Percentiles rank a stretch among this genome's conserved stretches.
phyloP scores from a whole-genome alignment of 2,888 invertebrate species.

The Ceraclea dissimilis region DNA sequence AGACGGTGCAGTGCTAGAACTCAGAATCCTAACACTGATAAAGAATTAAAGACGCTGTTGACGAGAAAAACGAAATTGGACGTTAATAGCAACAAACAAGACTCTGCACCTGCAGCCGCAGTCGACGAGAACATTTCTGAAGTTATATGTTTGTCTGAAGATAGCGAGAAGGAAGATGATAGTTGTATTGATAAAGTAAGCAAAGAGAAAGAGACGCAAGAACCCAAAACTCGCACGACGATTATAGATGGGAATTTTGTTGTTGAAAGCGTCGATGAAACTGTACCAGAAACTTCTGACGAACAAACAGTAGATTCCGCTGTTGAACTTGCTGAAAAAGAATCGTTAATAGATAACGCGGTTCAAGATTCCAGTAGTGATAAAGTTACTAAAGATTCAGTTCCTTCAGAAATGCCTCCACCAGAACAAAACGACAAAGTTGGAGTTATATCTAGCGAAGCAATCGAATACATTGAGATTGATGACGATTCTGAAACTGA shows the following conservation, averaged over 20 bases:
- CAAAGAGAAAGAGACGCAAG: neutral
- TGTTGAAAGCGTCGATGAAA: neutral
- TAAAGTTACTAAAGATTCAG: neutral
- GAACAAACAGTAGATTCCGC: constrained; percentile 1
- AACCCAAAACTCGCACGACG: no score
- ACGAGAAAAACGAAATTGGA: neutral
- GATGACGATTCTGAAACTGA: constrained; percentile 1
- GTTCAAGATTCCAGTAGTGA: neutral
- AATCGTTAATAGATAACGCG: neutral
- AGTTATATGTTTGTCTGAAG: constrained; percentile 8
- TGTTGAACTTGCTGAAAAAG: constrained; percentile 3
- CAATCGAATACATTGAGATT: neutral
- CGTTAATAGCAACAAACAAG: neutral
- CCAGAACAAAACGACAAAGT: no score
- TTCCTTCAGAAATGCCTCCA: no score
- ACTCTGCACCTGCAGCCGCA: neutral
- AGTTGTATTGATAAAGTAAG: neutral
- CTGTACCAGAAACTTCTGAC: neutral
- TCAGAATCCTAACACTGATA: neutral
- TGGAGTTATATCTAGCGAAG: no score
- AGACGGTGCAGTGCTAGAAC: neutral
- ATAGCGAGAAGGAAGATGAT: constrained; percentile 8
- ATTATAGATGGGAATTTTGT: neutral
- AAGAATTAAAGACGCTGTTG: neutral
- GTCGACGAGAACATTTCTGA: neutral